Conservation (phyloP, 2,797 vertebrate species). For the Peromyscus nudipes region DNA sequence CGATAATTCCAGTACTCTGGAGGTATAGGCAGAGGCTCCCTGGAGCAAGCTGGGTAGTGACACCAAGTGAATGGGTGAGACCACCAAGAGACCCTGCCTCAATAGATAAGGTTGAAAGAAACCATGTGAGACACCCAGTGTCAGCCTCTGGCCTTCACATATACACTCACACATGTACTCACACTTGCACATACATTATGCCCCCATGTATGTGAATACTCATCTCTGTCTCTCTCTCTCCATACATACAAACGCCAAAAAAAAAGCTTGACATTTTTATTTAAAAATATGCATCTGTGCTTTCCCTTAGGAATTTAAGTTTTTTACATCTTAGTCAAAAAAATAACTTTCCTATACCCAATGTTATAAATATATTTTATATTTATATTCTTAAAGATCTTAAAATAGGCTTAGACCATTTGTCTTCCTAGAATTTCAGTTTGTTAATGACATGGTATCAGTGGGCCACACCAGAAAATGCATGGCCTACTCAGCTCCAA, state of each 20-base stretch:
- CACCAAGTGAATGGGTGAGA: neutral
- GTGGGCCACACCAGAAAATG: neutral
- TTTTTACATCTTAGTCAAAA: constrained; percentile 55
- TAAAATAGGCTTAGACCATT: constrained; percentile 20
- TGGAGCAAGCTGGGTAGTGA: neutral
- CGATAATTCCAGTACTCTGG: neutral
- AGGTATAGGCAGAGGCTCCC: neutral
- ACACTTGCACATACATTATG: neutral
- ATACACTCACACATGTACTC: neutral
- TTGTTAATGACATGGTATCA: neutral
- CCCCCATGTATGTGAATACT: neutral
- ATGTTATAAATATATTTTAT: neutral
- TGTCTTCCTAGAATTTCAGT: constrained; percentile 34
- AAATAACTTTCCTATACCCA: constrained; percentile 13
- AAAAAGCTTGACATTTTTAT: neutral
- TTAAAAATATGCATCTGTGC: neutral
- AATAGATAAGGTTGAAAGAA: neutral
- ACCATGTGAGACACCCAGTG: fast-evolving
- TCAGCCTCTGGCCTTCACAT: neutral
- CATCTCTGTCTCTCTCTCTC: neutral
- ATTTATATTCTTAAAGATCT: constrained; percentile 41
- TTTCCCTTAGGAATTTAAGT: constrained; percentile 56
- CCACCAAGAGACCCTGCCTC: neutral
- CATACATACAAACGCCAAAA: neutral
- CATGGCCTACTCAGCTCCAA: neutral